Evolutionary conservation across 1,140 invertebrate species (phyloP), one percentile per base, ranked within the genome.

Genomic region (Brachionus rubens): DNA sequence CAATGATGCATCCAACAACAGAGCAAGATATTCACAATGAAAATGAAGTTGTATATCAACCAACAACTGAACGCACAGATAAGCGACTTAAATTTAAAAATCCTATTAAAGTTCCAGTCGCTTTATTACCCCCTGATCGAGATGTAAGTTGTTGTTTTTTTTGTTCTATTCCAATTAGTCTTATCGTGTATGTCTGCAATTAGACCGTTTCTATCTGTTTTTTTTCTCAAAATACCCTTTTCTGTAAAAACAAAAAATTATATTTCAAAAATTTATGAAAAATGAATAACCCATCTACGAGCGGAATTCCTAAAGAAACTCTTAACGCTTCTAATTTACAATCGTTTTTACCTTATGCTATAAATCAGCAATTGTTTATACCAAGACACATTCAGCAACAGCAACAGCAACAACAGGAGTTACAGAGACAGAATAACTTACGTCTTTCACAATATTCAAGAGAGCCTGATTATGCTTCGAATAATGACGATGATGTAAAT

Each of bases 401-500:
- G 10, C 50, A 54, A 28, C 50, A 54, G 26, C 40, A 41, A 65
- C 36, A 36, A 0, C 59, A 65, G 2, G 59, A 65, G 9, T 14
- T 65, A 19, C 59, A 65, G 12, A 41, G 59, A 65, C 59, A 65
- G 26, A 65, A 65, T 26, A 46, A 46, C 3, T 14, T 65, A 14
- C 59, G 59, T 0, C 14, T 65, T 1, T 9, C 59, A 43, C 59
- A 65, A 10, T 65, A 43, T 19, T 43, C 19, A 43, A 65, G 59
- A 24, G 59, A 65, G 2, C 59, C 41, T 4, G 59, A 65, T 41
- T 65, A 65, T 16, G 30, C 21, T 12, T 43, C 59, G 10, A 65
- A 65, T 65, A 43, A 43, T 43, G 59, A 65, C 4, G 59, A 65
- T 7, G 59, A 65, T 41, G 59, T 65, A 65, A 65, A n/a, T n/a